Percentiles rank a stretch among this genome's conserved stretches.
phyloP scores from a whole-genome alignment of 2,888 invertebrate genomes.

The Sminthurinus aureus region DNA sequence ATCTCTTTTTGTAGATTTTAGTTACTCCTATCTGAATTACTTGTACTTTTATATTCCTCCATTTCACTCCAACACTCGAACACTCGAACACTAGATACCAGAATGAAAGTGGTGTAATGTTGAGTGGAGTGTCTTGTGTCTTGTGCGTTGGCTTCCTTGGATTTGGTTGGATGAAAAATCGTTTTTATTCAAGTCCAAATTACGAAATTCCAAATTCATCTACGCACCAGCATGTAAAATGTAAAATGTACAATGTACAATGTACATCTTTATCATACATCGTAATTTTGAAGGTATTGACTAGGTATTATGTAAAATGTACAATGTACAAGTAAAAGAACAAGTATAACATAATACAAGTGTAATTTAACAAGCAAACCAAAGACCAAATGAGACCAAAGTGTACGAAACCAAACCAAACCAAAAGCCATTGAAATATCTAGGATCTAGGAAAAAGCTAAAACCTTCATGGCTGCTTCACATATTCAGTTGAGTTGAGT shows the following conservation, averaged over 20 bases:
- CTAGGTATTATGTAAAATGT: neutral
- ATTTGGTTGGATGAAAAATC: constrained; percentile 19
- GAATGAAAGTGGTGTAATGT: neutral
- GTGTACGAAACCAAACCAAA: too few species aligned
- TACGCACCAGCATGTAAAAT: neutral
- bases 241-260: neutral
- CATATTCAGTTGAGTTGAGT: too few species aligned
- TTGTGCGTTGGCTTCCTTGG: neutral
- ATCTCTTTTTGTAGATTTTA: too few species aligned
- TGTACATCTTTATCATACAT: neutral
- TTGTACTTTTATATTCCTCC: neutral
- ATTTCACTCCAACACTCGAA: too few species aligned
- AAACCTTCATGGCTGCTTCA: too few species aligned
- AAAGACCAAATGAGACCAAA: too few species aligned
- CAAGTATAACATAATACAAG: neutral
- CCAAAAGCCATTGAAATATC: too few species aligned
- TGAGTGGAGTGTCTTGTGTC: neutral
- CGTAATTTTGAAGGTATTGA: too few species aligned
- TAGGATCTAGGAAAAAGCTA: too few species aligned
- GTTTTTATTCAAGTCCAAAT: constrained; percentile 24
- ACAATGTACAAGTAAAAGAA: neutral
- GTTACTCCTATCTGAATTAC: neutral
- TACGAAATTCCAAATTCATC: constrained; percentile 27
- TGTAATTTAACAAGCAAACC: too few species aligned
- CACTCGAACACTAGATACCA: neutral